Base-by-base conservation (phyloP, 2,888 invertebrate genomes). In the Pseudanteris insignis region DNA sequence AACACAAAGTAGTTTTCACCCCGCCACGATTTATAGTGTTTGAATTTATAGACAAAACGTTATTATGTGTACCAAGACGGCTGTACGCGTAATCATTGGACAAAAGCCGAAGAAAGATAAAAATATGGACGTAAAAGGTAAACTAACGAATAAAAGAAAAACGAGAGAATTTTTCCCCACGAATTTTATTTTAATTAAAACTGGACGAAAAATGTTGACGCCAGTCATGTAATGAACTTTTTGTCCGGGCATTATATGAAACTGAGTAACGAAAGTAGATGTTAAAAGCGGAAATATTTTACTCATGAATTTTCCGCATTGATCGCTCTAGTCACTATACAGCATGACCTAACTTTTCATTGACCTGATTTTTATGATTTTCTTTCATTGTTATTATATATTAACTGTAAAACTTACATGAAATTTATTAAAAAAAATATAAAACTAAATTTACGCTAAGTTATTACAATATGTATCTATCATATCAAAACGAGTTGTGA, bases 1-100 rank as follows among this genome's bases (percentile, higher is more conserved):
- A 60, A 64, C n/a, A 53, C 34, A 40, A 38, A 47, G 55, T 43
- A 51, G 40, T 38, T 29, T 53, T 37, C 37, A 44, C 48, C 51
- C 55, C 33, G 24, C 43, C 37, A 48, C 65, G 67, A 69, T 69
- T 68, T 66, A 65, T 62, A 53, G 65, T 40, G 60, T 46, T 48
- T 43, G 61, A 59, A 67, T 65, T 65, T 65, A 67, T 53, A 53
- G 54, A 30, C 48, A 61, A 59, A 61, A 58, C 43, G 61, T 63
- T 68, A 64, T 68, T 61, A 63, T 63, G 62, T 41, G 50, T 44
- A 26, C 40, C 50, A 48, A 44, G 44, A 33, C 44, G 32, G 51
- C 44, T 24, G 55, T 47, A 60, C 59, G 59, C 41, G 34, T 50
- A 54, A 50, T 44, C 54, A 30, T 53, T 51, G 41, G 33, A 43